A percentile compares a stretch with the other conserved stretches of the same genome.
Evolutionary conservation across 2,113 vertebrate genomes (phyloP).

Genomic region (Asarcornis scutulata): DNA sequence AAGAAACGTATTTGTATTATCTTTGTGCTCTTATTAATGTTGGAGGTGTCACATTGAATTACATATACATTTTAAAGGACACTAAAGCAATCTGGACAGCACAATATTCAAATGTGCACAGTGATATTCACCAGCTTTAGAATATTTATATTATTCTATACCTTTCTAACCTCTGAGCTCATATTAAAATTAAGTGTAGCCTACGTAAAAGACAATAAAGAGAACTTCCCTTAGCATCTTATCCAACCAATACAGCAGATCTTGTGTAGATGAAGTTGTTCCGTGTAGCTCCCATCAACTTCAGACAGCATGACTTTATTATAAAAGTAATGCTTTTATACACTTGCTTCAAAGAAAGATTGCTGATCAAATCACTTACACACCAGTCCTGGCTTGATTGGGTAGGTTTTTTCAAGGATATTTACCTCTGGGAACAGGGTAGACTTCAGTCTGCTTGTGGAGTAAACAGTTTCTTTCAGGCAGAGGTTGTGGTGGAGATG

Average conservation of each 20-base stretch:
- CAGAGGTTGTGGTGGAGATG: neutral
- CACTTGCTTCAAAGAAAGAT: neutral
- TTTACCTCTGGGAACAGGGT: neutral
- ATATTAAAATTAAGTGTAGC: neutral
- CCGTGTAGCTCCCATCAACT: neutral
- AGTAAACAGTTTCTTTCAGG: neutral
- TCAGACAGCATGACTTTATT: neutral
- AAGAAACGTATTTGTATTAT: slow-evolving; percentile 45
- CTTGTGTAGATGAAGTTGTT: neutral
- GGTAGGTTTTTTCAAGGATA: neutral
- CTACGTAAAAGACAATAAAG: neutral
- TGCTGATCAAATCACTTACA: neutral
- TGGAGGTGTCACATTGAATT: neutral
- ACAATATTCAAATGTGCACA: neutral
- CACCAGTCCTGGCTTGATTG: neutral
- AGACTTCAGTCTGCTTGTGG: neutral
- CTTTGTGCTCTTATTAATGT: slow-evolving; percentile 21
- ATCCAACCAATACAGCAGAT: neutral
- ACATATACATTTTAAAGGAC: neutral
- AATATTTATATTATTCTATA: neutral
- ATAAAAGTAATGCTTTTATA: neutral
- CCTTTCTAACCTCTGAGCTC: neutral
- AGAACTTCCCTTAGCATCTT: neutral
- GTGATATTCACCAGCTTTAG: neutral
- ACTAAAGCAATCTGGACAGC: neutral